Evolutionary conservation across 2,113 vertebrate genomes (phyloP).

Genomic region (Nicator chloris): DNA sequence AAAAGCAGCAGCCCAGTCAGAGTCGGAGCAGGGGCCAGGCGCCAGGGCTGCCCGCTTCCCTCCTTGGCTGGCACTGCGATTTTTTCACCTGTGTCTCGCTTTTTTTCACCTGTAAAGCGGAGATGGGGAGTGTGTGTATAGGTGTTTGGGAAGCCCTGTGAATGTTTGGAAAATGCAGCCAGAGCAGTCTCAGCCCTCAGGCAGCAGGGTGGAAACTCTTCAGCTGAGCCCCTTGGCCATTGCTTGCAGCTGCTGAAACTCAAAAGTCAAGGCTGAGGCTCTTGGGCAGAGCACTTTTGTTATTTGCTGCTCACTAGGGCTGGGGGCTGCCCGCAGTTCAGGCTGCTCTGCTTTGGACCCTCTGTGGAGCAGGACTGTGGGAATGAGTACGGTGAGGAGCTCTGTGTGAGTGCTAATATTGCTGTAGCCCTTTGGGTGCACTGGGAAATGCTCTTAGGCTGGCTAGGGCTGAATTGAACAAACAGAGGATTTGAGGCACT

Average conservation of each 20-base stretch:
- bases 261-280: neutral
- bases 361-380: neutral
- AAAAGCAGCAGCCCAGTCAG: neutral
- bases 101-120: neutral
- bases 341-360: neutral
- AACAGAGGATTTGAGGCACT: neutral
- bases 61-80: neutral
- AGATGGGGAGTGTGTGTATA: neutral
- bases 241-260: neutral
- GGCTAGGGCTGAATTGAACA: neutral
- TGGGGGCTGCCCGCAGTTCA: neutral
- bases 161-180: neutral
- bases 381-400: rapidly evolving
- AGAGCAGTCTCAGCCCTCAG: neutral
- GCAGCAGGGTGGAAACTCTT: neutral
- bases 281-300: rapidly evolving
- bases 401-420: neutral
- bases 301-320: neutral
- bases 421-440: neutral
- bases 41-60: neutral
- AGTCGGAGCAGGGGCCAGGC: neutral
- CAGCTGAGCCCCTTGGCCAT: neutral
- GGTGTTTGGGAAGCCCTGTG: neutral
- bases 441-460: neutral
- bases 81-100: neutral